Evolutionary conservation across 2,888 invertebrate genomes (phyloP).

Genomic region (Drosophila yooni): DNA sequence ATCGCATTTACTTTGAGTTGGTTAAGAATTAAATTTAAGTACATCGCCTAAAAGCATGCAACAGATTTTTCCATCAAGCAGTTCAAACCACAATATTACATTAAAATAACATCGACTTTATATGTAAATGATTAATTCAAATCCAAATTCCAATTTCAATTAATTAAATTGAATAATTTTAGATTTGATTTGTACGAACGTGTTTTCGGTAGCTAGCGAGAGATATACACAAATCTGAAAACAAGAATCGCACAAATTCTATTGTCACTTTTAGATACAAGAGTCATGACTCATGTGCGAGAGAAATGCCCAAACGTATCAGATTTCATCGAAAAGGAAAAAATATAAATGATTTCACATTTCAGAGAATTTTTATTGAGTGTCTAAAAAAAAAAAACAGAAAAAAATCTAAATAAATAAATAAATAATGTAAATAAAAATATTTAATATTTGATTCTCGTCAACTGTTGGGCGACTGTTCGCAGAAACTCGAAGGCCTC

Average conservation of each 20-base stretch:
- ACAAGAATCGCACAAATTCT: neutral
- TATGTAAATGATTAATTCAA: neutral
- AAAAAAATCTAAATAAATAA: neutral
- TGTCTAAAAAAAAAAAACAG: neutral
- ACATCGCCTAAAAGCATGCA: slow-evolving; percentile 62
- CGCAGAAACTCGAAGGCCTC: slow-evolving; percentile 81
- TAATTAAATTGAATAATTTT: neutral
- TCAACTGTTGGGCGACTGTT: slow-evolving; percentile 77
- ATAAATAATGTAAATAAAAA: neutral
- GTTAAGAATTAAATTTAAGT: slow-evolving; percentile 1
- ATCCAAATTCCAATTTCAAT: neutral
- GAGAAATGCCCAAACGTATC: neutral
- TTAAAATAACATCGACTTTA: neutral
- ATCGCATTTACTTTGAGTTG: neutral
- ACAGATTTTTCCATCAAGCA: slow-evolving; percentile 33
- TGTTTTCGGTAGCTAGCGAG: neutral
- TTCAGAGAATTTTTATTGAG: neutral
- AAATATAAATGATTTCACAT: neutral
- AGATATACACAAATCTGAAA: neutral
- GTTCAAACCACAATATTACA: slow-evolving; percentile 22
- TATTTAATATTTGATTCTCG: slow-evolving; percentile 2
- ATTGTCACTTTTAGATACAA: neutral
- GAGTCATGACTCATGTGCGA: neutral
- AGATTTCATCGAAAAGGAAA: neutral
- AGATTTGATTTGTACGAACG: neutral